Conservation (phyloP, 2,797 vertebrate species). For the Tenualosa thibaudeaui region DNA sequence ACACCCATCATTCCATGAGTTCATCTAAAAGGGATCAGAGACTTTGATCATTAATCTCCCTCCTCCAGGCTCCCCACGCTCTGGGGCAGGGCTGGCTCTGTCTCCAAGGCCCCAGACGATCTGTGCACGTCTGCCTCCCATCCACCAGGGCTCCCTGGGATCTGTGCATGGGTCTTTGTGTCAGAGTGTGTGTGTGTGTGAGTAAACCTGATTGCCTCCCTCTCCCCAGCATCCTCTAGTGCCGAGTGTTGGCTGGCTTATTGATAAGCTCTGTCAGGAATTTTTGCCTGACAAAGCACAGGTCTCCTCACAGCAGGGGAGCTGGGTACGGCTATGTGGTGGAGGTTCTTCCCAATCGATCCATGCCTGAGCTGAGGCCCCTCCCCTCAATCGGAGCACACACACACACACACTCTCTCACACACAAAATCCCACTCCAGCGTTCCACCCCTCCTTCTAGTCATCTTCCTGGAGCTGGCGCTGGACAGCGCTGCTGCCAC, state of each 20-base stretch:
- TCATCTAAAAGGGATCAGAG: slow-evolving; percentile 7
- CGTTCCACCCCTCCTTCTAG: slow-evolving; percentile 32
- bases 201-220: slow-evolving; percentile 28
- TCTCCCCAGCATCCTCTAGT: slow-evolving; percentile 12
- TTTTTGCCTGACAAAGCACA: slow-evolving; percentile 54
- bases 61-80: slow-evolving; percentile 21
- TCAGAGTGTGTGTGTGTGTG: slow-evolving; percentile 27
- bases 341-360: slow-evolving; percentile 46
- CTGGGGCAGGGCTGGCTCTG: slow-evolving; percentile 27
- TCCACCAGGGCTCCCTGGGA: background rate
- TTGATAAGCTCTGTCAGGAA: slow-evolving; percentile 44
- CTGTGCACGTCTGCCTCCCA: slow-evolving; percentile 5
- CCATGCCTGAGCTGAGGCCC: slow-evolving; percentile 39
- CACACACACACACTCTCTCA: slow-evolving; percentile 37
- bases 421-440: slow-evolving; percentile 5
- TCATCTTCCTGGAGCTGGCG: slow-evolving; percentile 53
- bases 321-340: slow-evolving; percentile 35
- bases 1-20: background rate
- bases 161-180: background rate
- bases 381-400: slow-evolving; percentile 7
- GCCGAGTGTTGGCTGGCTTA: slow-evolving; percentile 38
- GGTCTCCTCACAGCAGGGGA: slow-evolving; percentile 35
- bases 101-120: slow-evolving; percentile 20
- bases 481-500: slow-evolving; percentile 48
- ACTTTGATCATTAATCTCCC: slow-evolving; percentile 32